These are phyloP conservation scores for Aleiodes sp. DNA, from an alignment of 1,140 invertebrate genomes.

Conservation along the genomic window DNA sequence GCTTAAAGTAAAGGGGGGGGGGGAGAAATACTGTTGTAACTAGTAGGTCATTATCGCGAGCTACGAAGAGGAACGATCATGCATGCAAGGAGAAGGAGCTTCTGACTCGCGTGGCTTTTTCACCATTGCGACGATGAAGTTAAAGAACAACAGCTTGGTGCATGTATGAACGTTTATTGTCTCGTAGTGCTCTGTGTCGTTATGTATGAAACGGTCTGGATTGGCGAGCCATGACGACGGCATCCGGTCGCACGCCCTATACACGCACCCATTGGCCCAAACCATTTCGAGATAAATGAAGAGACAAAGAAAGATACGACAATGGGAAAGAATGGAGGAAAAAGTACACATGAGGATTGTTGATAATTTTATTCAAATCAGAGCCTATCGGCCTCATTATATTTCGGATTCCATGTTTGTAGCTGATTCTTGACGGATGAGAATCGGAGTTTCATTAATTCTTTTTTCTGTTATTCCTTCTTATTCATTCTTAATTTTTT, in stretches of 20 bases:
- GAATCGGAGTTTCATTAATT: too few species aligned
- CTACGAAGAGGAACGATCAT: slow-evolving; percentile 27
- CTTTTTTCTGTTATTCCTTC: too few species aligned
- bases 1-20: neutral
- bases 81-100: neutral
- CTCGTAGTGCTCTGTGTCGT: slow-evolving; percentile 17
- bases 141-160: neutral
- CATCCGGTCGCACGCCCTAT: slow-evolving; percentile 59
- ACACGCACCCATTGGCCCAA: slow-evolving; percentile 36
- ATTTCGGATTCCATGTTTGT: too few species aligned
- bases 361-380: neutral
- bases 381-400: too few species aligned
- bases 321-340: slow-evolving; percentile 30
- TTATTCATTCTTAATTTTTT: neutral
- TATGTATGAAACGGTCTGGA: slow-evolving; percentile 37
- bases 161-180: slow-evolving; percentile 32
- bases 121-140: neutral
- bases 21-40: slow-evolving; percentile 1
- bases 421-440: too few species aligned
- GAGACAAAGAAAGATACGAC: slow-evolving; percentile 34
- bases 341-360: neutral
- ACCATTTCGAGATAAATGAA: neutral
- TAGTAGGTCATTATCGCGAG: slow-evolving; percentile 17
- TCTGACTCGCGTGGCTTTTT: slow-evolving; percentile 15
- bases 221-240: slow-evolving; percentile 56